Base-by-base conservation (phyloP, 2,797 vertebrate genomes). In the Gymnocypris eckloni region DNA sequence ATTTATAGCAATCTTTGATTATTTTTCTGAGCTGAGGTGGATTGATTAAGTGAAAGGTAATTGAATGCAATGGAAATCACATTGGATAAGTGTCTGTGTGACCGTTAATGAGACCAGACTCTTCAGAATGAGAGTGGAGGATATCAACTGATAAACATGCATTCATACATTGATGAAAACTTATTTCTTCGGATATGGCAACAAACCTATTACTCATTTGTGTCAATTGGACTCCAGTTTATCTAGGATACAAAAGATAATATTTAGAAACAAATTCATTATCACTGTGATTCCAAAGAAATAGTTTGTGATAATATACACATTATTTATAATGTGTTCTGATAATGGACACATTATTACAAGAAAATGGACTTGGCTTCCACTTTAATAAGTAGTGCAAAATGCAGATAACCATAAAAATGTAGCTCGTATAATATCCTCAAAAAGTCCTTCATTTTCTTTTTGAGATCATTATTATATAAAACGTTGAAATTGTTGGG, bases 1-100 rank as follows among this genome's bases (percentile, higher is more conserved):
- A 89, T 76, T 83, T 76, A 77, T 85, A 77, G 70, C 37, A 16
- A 89, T 87, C 86, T 88, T 84, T 83, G 76, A 79, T 85, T 82
- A 87, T 66, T 87, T 83, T 50, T 79, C 88, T 87, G 18, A 50
- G 83, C 82, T 52, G 39, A 73, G 76, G 86, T 77, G 70, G 72
- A 76, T 69, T 79, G 22, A 85, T 87, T 76, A 81, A 81, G 45
- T 79, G 45, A 43, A 84, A 45, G 86, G 87, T 89, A 87, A 90
- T 64, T 87, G 83, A 88, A 86, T 79, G 79, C 64, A 75, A 61
- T 54, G 81, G 43, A 86, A 88, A 85, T 87, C 43, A 72, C 41
- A 61, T 73, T 86, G 79, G 50, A 83, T 48, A 25, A 28, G 82
- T 9, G 25, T 52, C 37, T 81, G 72, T 43, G 39, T n/a, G 39